Conservation (phyloP, 2,113 vertebrate species). For the Symphodus melops region DNA sequence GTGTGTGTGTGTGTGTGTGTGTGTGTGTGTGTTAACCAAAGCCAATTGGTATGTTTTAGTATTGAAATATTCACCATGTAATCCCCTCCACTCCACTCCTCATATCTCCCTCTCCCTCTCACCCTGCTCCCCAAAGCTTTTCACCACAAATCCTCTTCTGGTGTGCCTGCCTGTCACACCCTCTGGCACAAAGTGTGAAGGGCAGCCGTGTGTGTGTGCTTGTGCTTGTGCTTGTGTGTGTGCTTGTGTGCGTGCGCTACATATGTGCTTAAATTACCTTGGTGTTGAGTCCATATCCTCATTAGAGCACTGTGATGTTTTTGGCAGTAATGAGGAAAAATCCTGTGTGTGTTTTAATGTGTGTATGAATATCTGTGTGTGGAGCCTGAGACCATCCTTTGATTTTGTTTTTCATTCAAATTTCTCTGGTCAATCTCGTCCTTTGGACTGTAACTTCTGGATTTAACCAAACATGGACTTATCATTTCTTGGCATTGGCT, state of each 20-base stretch:
- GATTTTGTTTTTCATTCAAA: constrained; percentile 24
- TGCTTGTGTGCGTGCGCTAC: constrained; percentile 4
- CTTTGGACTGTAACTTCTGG: neutral
- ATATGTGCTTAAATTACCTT: constrained; percentile 54
- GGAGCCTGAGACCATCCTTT: neutral
- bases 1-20: constrained; percentile 34
- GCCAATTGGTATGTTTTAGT: constrained; percentile 74
- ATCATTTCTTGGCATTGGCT: neutral
- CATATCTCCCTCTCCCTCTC: constrained; percentile 66
- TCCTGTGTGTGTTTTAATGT: neutral
- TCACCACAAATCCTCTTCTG: constrained; percentile 82
- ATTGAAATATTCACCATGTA: constrained; percentile 81
- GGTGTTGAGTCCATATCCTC: constrained; percentile 67
- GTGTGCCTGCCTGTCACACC: constrained; percentile 75
- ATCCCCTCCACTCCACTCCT: constrained; percentile 77
- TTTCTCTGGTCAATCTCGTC: neutral
- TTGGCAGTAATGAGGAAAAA: constrained; percentile 72
- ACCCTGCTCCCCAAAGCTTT: constrained; percentile 75
- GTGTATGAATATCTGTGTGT: constrained; percentile 12
- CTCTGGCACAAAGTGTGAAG: constrained; percentile 73
- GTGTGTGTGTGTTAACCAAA: constrained; percentile 40
- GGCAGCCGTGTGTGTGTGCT: constrained; percentile 65
- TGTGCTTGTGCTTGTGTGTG: constrained; percentile 17
- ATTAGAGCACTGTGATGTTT: constrained; percentile 75
- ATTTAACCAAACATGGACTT: constrained; percentile 7